Conservation (phyloP, 2,888 invertebrate genomes). For the Caenorhabditis sp. region DNA sequence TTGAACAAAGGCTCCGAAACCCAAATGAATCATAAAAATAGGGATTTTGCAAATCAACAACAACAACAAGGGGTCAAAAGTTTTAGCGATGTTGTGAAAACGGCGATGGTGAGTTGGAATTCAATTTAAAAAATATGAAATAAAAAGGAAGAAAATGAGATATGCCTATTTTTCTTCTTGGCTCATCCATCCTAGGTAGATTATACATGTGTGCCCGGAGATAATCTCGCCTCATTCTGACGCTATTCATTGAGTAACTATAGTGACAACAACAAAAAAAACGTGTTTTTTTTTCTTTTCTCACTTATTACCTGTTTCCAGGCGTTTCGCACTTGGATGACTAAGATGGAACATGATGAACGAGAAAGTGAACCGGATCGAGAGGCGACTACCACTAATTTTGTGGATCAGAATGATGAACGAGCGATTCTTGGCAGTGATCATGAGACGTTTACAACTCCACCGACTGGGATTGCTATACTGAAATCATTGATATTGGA, state of each 20-base stretch:
- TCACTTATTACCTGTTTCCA: conserved; percentile 4
- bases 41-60: background rate
- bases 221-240: background rate
- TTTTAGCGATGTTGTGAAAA: conserved; percentile 29
- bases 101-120: conserved; percentile 18
- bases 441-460: background rate
- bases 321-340: conserved; percentile 20
- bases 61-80: background rate
- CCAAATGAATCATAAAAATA: background rate
- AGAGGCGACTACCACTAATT: conserved; percentile 12
- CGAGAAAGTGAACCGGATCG: conserved; percentile 32
- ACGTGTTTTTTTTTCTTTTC: background rate
- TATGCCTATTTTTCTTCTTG: background rate
- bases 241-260: background rate
- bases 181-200: background rate
- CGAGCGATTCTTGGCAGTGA: background rate
- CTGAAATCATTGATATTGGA: background rate
- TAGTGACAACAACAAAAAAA: background rate
- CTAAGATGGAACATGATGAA: conserved; percentile 29
- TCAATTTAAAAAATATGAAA: background rate
- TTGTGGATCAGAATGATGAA: conserved; percentile 6
- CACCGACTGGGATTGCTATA: background rate
- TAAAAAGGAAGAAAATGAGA: conserved; percentile 1
- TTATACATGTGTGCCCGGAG: background rate
- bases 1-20: conserved; percentile 3